A percentile compares a stretch with the other conserved stretches of the same genome.
Conservation (phyloP, 2,888 invertebrate species). For the Thera britannica region DNA sequence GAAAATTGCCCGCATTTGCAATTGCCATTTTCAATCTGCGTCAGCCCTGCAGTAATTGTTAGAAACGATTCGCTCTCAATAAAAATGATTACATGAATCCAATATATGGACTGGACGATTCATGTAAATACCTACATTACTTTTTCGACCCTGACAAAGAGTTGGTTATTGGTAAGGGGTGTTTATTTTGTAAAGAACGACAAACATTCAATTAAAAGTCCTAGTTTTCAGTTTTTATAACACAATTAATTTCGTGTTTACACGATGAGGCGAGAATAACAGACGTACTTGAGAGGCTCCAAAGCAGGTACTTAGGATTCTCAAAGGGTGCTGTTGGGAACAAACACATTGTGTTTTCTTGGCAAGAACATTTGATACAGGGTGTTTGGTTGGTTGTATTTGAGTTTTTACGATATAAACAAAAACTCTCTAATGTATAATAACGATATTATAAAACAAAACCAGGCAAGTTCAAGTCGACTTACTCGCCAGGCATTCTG, state of each 20-base stretch:
- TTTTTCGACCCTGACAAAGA: conserved; percentile 10
- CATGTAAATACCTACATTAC: conserved; percentile 1
- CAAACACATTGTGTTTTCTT: conserved; percentile 29
- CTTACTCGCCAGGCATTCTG: too few species aligned
- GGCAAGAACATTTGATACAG: conserved; percentile 25
- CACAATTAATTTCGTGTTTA: conserved; percentile 8
- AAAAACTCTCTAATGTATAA: too few species aligned
- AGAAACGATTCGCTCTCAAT: conserved; percentile 26
- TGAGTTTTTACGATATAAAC: too few species aligned
- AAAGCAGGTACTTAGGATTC: neutral
- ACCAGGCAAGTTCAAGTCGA: too few species aligned
- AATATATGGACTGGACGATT: conserved; percentile 17
- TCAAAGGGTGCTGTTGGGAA: conserved; percentile 24
- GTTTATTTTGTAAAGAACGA: neutral
- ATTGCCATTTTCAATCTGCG: conserved; percentile 35
- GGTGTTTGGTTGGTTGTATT: neutral
- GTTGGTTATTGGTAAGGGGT: conserved; percentile 9
- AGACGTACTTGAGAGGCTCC: conserved; percentile 27
- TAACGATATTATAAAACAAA: too few species aligned
- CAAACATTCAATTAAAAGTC: neutral
- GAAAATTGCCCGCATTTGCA: conserved; percentile 33
- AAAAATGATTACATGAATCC: conserved; percentile 30
- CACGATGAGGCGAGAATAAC: conserved; percentile 7
- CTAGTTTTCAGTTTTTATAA: conserved; percentile 7
- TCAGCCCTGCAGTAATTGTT: conserved; percentile 29